A percentile compares a stretch with the other conserved stretches of the same genome.
These are phyloP conservation scores for Nezara viridula DNA, from an alignment of 2,888 invertebrate genomes.

Conservation along the genomic window DNA sequence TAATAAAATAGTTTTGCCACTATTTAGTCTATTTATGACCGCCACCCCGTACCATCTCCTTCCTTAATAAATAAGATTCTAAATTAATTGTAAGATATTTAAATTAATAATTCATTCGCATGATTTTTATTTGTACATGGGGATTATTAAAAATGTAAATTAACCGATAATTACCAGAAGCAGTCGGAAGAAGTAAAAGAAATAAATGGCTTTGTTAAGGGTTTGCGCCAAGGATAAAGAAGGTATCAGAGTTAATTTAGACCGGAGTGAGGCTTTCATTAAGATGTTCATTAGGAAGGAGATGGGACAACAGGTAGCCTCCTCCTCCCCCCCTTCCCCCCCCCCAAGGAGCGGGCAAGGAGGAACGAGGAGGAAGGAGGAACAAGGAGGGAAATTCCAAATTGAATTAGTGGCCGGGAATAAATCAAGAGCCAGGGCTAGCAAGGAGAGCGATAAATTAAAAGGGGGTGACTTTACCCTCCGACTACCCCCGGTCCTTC, in stretches of 20 bases:
- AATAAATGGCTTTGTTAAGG: not conserved
- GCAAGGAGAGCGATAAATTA: conserved; percentile 58
- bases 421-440: conserved; percentile 48
- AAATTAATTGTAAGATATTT: too few species aligned
- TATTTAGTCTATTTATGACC: too few species aligned
- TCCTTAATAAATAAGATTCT: too few species aligned
- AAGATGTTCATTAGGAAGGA: not conserved
- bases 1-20: too few species aligned
- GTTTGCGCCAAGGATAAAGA: not conserved
- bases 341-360: not conserved
- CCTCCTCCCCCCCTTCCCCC: not conserved
- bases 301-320: conserved; percentile 16
- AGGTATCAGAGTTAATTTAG: conserved; percentile 19
- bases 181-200: not conserved
- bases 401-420: conserved; percentile 57
- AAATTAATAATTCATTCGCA: too few species aligned
- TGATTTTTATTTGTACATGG: too few species aligned
- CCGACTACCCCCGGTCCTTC: not conserved
- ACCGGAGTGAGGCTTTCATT: not conserved
- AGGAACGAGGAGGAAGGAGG: not conserved
- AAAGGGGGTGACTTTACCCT: conserved; percentile 52
- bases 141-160: not conserved
- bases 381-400: conserved; percentile 49
- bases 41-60: too few species aligned
- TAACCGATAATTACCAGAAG: not conserved